Conservation (phyloP, 2,797 vertebrate species). For the Lophius americanus region DNA sequence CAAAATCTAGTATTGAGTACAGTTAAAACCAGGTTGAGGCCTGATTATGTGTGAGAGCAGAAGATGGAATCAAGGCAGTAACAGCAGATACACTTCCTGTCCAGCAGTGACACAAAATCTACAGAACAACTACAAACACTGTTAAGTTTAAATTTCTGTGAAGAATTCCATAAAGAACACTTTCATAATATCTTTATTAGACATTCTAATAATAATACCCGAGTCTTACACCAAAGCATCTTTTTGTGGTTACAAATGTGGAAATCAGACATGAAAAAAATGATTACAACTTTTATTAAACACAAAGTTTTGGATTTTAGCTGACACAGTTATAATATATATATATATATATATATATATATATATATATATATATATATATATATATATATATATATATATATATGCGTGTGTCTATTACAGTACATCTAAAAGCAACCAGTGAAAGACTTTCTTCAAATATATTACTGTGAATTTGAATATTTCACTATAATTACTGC, state of each 20-base stretch:
- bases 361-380: neutral
- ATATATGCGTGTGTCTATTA: conserved; percentile 18
- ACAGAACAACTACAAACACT: neutral
- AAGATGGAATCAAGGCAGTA: too few species aligned
- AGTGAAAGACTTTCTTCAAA: conserved; percentile 28
- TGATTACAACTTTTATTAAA: conserved; percentile 60
- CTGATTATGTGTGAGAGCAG: too few species aligned
- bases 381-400: neutral
- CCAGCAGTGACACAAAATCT: neutral
- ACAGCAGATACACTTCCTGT: too few species aligned
- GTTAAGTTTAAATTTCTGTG: neutral
- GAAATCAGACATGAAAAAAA: conserved; percentile 13
- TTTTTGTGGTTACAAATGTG: conserved; percentile 8
- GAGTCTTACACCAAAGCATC: neutral
- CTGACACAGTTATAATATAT: conserved; percentile 34
- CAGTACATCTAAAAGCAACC: conserved; percentile 39
- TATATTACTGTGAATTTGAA: conserved; percentile 39
- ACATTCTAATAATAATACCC: neutral
- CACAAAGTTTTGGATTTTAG: conserved; percentile 34
- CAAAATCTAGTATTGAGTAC: too few species aligned
- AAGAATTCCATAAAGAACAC: neutral
- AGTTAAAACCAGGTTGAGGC: too few species aligned
- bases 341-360: too few species aligned
- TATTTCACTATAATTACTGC: conserved; percentile 10
- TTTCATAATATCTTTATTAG: neutral